Evolutionary conservation across 2,113 vertebrate genomes (phyloP).

Genomic region (Excalfactoria chinensis): DNA sequence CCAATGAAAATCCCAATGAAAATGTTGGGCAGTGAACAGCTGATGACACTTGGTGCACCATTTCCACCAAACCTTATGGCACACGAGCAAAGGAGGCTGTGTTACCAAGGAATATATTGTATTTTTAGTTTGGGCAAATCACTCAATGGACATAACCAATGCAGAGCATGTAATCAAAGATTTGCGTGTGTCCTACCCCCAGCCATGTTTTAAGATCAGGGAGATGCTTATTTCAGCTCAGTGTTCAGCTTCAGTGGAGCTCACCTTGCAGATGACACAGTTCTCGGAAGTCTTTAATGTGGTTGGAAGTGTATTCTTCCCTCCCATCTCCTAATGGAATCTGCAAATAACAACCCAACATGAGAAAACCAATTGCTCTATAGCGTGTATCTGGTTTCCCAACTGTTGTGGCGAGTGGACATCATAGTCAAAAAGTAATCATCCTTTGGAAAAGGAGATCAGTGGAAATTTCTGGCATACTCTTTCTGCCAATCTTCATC

Average conservation of each 20-base stretch:
- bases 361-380: background rate
- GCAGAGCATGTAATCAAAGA: fast-evolving
- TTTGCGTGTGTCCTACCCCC: background rate
- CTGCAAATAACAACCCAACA: background rate
- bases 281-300: background rate
- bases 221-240: background rate
- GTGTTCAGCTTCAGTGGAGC: background rate
- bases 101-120: background rate
- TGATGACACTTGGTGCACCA: background rate
- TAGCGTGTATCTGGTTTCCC: conserved; percentile 1
- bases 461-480: background rate
- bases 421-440: background rate
- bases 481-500: background rate
- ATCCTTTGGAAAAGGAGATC: background rate
- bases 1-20: background rate
- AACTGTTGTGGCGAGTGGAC: background rate
- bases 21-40: background rate
- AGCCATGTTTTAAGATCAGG: background rate
- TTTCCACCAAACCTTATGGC: background rate
- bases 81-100: background rate
- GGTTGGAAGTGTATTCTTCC: background rate
- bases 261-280: fast-evolving
- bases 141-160: background rate
- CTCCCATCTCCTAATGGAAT: background rate
- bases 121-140: background rate